phyloP scores from a whole-genome alignment of 2,113 vertebrate species.

The Eulemur macaco region DNA sequence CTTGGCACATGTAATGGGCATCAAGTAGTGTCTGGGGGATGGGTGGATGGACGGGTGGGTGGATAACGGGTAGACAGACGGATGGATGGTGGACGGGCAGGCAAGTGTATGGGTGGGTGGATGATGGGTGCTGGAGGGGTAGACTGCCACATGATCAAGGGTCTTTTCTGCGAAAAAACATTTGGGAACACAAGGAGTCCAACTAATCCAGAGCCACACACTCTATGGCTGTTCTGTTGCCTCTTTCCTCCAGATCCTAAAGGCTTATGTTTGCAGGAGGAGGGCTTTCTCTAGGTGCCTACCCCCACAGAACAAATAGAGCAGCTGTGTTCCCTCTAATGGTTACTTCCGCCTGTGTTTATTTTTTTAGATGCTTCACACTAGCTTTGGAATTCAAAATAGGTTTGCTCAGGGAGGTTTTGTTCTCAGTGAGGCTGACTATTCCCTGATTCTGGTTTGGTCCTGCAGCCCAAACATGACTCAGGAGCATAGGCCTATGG shows the following conservation, averaged over 20 bases:
- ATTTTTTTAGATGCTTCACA: conserved; percentile 61
- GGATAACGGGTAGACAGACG: background rate
- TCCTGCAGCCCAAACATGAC: background rate
- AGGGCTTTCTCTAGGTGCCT: background rate
- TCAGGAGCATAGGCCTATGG: background rate
- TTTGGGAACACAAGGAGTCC: background rate
- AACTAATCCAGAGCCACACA: background rate
- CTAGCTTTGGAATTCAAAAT: conserved; percentile 65
- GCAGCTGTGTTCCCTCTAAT: background rate
- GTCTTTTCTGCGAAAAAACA: background rate
- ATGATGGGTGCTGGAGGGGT: background rate
- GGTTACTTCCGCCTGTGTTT: background rate
- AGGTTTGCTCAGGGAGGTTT: background rate
- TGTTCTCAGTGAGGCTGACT: background rate
- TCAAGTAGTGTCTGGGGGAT: background rate
- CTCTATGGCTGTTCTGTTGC: background rate
- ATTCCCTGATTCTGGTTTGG: background rate
- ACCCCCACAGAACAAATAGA: background rate
- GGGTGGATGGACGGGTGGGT: background rate
- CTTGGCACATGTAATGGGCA: background rate
- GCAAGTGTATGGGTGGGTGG: too few species aligned
- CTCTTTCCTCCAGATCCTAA: background rate
- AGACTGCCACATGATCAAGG: background rate
- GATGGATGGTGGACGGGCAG: too few species aligned
- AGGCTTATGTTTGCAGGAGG: background rate